Evolutionary conservation across 2,888 invertebrate species (phyloP), one percentile per base, ranked within the genome.

Genomic region (Crocallis elinguaria): DNA sequence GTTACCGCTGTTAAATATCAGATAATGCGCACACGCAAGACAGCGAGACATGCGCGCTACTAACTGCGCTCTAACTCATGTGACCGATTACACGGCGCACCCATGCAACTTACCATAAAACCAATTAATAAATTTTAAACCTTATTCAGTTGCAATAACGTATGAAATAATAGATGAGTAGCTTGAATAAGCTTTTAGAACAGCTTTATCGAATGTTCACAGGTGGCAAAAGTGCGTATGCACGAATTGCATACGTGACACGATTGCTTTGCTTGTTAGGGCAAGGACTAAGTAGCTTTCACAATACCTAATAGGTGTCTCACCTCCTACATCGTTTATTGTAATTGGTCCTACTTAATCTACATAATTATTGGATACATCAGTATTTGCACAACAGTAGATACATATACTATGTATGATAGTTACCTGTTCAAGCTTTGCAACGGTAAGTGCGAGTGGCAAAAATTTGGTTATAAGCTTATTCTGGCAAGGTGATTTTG

Each of bases 21-120:
- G 33, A 38, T 38, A 38, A 55, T 52, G 58, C 49, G 53, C 55
- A 56, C 49, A 54, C 41, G 62, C 62, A 60, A 52, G 62, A 64
- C 60, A 64, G 62, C 64, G 60, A 56, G 57, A 62, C 62, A 56
- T 43, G 42, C 55, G 62, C 36, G 37, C 54, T 54, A 52, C 52
- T 55, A 50, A 41, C 48, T 16, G 37, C 30, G 41, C 29, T 29
- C 5, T 52, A 7, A 30, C 37, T 32, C 39, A 36, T 45, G 44
- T 53, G 52, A 55, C 58, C 54, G 46, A 60, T 64, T 58, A 63
- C 32, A 41, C 29, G 58, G 60, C 58, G 56, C 62, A 57, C 58
- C 62, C 51, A 53, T 42, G 50, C 57, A 44, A 39, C 12, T 27
- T 7, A 17, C 3, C n/a, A n/a, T 17, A 11, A 2, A 2, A 12